Conservation (phyloP, 2,888 invertebrate genomes). For the Ormia ochracea region DNA sequence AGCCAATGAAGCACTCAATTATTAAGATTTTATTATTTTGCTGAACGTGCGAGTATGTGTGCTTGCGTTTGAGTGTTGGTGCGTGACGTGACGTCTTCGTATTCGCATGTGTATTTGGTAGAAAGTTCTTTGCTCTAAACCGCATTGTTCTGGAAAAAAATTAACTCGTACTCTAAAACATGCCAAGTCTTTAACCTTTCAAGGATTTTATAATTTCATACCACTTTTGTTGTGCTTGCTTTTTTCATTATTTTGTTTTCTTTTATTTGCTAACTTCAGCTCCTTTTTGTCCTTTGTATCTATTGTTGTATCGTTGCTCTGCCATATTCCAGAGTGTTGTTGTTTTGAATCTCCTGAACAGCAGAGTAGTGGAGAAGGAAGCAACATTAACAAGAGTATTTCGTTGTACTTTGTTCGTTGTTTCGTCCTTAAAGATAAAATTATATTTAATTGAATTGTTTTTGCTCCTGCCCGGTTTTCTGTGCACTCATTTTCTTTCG, state of each 20-base stretch:
- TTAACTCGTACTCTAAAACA: not conserved
- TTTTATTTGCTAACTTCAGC: slow-evolving; percentile 5
- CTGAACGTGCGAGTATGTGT: not conserved
- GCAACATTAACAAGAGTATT: not conserved
- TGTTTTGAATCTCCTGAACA: not conserved
- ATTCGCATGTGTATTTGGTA: not conserved
- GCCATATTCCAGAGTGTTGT: too few relatives aligned
- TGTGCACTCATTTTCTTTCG: not conserved
- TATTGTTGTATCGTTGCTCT: not conserved
- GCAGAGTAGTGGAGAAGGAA: not conserved
- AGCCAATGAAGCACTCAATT: slow-evolving; percentile 10
- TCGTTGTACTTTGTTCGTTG: not conserved
- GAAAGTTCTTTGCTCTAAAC: slow-evolving; percentile 46
- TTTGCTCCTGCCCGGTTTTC: not conserved
- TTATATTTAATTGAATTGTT: slow-evolving; percentile 37
- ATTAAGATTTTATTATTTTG: not conserved
- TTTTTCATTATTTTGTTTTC: slow-evolving; percentile 8
- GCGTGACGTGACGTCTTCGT: too few relatives aligned
- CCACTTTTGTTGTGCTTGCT: slow-evolving; percentile 14
- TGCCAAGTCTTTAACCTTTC: slow-evolving; percentile 67
- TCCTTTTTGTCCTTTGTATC: slow-evolving; percentile 17
- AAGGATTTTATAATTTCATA: slow-evolving; percentile 65
- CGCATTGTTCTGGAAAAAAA: slow-evolving; percentile 31
- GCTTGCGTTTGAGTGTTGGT: too few relatives aligned
- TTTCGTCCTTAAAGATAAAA: slow-evolving; percentile 17